A percentile compares a stretch with the other conserved stretches of the same genome.
phyloP scores from a whole-genome alignment of 1,140 invertebrate genomes.

The Parasteatoda tepidariorum region DNA sequence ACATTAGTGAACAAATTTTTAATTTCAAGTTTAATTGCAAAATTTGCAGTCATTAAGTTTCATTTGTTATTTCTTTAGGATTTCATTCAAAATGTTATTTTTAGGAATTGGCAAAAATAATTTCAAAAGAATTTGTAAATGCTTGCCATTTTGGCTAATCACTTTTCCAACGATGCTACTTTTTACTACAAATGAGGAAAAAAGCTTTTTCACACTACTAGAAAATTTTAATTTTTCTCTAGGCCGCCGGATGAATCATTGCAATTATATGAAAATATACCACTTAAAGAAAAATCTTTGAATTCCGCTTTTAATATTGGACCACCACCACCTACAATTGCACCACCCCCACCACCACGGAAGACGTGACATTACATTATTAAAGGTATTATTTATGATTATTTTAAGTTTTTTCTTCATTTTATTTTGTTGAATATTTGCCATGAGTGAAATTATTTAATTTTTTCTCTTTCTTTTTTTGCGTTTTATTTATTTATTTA shows the following conservation, averaged over 20 bases:
- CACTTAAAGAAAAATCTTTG: conserved; percentile 66
- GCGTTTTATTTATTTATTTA: not conserved
- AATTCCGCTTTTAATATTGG: conserved; percentile 64
- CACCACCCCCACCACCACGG: conserved; percentile 64
- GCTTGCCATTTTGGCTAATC: too few species aligned
- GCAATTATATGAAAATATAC: conserved; percentile 70
- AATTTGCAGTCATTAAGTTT: too few species aligned
- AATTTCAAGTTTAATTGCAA: too few species aligned
- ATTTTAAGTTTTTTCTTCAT: not conserved
- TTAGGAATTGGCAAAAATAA: too few species aligned
- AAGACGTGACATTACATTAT: conserved; percentile 57
- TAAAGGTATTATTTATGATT: not conserved
- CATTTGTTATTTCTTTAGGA: too few species aligned
- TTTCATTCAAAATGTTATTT: too few species aligned
- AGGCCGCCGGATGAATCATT: conserved; percentile 67
- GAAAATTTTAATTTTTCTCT: conserved; percentile 62
- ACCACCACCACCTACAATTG: conserved; percentile 66
- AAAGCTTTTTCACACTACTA: too few species aligned
- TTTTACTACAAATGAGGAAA: too few species aligned
- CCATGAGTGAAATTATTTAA: not conserved
- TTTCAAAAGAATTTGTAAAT: too few species aligned
- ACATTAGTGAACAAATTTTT: too few species aligned
- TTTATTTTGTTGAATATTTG: not conserved
- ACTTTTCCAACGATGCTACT: too few species aligned
- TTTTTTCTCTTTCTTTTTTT: not conserved